These are phyloP conservation scores for Gephyroberyx darwinii DNA, from an alignment of 2,797 vertebrate genomes.

Conservation along the genomic window DNA sequence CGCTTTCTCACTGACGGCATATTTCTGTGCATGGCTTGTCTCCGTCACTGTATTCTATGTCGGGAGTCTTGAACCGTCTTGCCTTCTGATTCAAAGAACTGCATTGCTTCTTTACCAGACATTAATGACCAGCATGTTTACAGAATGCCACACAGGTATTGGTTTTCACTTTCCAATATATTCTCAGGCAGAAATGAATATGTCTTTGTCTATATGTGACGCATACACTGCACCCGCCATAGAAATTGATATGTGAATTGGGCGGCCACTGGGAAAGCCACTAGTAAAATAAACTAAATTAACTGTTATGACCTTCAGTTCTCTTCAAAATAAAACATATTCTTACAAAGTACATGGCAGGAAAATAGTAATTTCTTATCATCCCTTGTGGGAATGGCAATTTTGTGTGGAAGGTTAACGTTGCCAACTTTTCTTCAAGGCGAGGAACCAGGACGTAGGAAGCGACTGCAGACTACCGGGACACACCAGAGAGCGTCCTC, in stretches of 20 bases:
- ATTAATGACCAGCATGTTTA: constrained; percentile 29
- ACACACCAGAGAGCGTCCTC: constrained; percentile 37
- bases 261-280: background rate
- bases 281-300: constrained; percentile 35
- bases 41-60: background rate
- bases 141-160: background rate
- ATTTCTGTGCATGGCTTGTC: constrained; percentile 26
- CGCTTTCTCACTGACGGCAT: constrained; percentile 3
- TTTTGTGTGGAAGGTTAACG: constrained; percentile 4
- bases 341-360: constrained; percentile 35
- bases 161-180: background rate
- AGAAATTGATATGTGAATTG: constrained; percentile 1
- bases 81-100: constrained; percentile 14
- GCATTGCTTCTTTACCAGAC: background rate
- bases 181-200: background rate
- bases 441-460: constrained; percentile 13
- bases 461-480: constrained; percentile 3
- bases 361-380: constrained; percentile 50
- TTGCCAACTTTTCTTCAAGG: constrained; percentile 39
- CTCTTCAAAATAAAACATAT: constrained; percentile 36
- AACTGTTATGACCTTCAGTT: constrained; percentile 53
- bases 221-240: background rate
- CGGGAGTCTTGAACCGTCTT: background rate
- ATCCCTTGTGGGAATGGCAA: constrained; percentile 31
- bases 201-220: background rate